phyloP scores from a whole-genome alignment of 2,113 vertebrate genomes.

The Sphaerodactylus townsendi region DNA sequence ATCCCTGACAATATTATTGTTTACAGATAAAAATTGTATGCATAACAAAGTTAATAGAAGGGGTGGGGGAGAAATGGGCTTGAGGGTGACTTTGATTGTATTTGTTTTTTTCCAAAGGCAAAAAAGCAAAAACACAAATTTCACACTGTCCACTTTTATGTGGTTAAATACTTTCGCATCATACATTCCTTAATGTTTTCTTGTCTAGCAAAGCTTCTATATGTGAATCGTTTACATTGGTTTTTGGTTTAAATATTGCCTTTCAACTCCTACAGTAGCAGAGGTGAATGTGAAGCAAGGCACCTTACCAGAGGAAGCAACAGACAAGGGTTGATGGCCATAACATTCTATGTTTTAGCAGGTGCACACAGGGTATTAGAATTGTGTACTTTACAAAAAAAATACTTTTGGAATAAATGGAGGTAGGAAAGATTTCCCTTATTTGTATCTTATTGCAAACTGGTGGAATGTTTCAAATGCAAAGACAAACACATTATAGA shows the following conservation, averaged over 20 bases:
- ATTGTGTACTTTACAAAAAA: conserved; percentile 32
- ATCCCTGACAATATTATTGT: conserved; percentile 15
- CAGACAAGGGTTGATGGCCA: conserved; percentile 31
- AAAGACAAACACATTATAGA: not conserved
- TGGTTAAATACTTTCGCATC: conserved; percentile 17
- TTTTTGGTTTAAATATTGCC: conserved; percentile 23
- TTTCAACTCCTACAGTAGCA: conserved; percentile 27
- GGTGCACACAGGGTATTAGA: not conserved
- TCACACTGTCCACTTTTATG: conserved; percentile 14
- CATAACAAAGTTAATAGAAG: conserved; percentile 20
- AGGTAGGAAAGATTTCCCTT: conserved; percentile 19
- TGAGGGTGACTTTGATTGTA: not conserved
- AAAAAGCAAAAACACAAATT: conserved; percentile 27
- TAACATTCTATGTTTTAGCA: conserved; percentile 35
- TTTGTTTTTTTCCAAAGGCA: conserved; percentile 17
- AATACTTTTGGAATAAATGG: conserved; percentile 38
- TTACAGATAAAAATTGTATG: conserved; percentile 22
- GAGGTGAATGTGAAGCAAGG: conserved; percentile 30
- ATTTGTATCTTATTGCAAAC: conserved; percentile 13
- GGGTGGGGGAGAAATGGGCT: conserved; percentile 1
- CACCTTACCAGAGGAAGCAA: not conserved
- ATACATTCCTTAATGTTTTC: conserved; percentile 21
- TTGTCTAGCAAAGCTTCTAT: conserved; percentile 12
- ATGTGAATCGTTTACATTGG: conserved; percentile 1
- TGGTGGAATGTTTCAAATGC: not conserved